Evolutionary conservation across 2,888 invertebrate species (phyloP).

Genomic region (Operophtera brumata): DNA sequence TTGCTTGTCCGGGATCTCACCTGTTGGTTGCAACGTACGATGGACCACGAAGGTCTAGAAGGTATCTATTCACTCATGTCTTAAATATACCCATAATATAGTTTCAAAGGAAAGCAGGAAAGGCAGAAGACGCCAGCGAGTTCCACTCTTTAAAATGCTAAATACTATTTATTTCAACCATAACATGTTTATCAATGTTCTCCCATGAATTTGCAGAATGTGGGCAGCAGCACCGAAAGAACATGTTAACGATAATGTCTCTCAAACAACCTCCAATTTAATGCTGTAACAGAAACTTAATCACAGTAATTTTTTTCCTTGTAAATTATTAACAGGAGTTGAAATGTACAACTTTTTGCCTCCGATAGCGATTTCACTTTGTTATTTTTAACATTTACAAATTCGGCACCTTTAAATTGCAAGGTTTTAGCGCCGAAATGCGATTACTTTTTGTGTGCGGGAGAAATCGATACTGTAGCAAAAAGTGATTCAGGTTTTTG

Average conservation of each 20-base stretch:
- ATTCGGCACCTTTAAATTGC: constrained; percentile 15
- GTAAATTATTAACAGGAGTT: constrained; percentile 9
- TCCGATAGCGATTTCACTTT: constrained; percentile 36
- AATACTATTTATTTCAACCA: too few relatives aligned
- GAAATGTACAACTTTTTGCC: constrained; percentile 19
- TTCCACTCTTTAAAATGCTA: too few relatives aligned
- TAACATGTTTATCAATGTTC: too few relatives aligned
- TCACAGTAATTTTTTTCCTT: constrained; percentile 14
- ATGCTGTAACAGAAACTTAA: constrained; percentile 3
- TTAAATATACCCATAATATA: too few relatives aligned
- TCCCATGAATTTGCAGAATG: too few relatives aligned
- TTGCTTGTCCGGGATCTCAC: too few relatives aligned
- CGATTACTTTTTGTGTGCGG: constrained; percentile 54
- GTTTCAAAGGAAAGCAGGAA: too few relatives aligned
- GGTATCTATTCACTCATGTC: too few relatives aligned
- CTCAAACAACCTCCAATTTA: not conserved
- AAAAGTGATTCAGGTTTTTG: constrained; percentile 1
- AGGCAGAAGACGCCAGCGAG: too few relatives aligned
- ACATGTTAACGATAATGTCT: not conserved
- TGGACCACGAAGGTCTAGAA: too few relatives aligned
- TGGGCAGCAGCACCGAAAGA: too few relatives aligned
- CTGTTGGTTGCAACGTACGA: too few relatives aligned
- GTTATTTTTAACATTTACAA: constrained; percentile 37
- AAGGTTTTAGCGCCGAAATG: constrained; percentile 33
- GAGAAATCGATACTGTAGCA: constrained; percentile 49